These are phyloP conservation scores for Perccottus glenii DNA, from an alignment of 2,113 vertebrate species.

Conservation along the genomic window DNA sequence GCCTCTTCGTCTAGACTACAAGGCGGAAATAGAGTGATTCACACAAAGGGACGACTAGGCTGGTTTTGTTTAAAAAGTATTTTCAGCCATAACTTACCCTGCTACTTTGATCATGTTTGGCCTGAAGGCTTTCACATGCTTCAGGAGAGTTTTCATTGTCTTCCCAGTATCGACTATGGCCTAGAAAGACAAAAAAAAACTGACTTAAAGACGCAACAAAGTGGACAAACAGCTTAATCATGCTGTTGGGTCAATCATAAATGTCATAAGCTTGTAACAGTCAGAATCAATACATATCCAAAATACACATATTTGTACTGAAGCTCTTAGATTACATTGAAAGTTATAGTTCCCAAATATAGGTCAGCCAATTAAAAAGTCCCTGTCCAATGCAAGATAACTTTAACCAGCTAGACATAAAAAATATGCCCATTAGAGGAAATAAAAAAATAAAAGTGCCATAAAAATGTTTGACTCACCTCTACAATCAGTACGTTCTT, in stretches of 20 bases:
- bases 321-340: not conserved
- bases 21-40: conserved; percentile 48
- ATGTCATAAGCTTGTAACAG: not conserved
- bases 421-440: conserved; percentile 27
- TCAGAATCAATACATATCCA: not conserved
- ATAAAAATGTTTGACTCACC: conserved; percentile 80
- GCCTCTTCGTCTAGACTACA: conserved; percentile 47
- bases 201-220: conserved; percentile 20
- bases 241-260: conserved; percentile 7
- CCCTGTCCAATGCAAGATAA: conserved; percentile 23
- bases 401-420: conserved; percentile 28
- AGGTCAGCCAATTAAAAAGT: conserved; percentile 52
- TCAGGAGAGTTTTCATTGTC: conserved; percentile 88
- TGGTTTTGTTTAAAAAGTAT: conserved; percentile 20
- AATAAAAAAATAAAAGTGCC: conserved; percentile 9
- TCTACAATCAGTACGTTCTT: conserved; percentile 95
- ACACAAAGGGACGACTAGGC: conserved; percentile 28
- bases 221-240: conserved; percentile 13
- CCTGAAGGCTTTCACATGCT: conserved; percentile 84
- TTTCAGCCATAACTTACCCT: conserved; percentile 78
- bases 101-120: conserved; percentile 94
- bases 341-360: conserved; percentile 22
- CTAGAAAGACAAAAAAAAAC: conserved; percentile 63
- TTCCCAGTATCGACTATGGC: conserved; percentile 90
- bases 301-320: not conserved